Evolutionary conservation across 2,113 vertebrate species (phyloP).

Genomic region (Gobius niger): DNA sequence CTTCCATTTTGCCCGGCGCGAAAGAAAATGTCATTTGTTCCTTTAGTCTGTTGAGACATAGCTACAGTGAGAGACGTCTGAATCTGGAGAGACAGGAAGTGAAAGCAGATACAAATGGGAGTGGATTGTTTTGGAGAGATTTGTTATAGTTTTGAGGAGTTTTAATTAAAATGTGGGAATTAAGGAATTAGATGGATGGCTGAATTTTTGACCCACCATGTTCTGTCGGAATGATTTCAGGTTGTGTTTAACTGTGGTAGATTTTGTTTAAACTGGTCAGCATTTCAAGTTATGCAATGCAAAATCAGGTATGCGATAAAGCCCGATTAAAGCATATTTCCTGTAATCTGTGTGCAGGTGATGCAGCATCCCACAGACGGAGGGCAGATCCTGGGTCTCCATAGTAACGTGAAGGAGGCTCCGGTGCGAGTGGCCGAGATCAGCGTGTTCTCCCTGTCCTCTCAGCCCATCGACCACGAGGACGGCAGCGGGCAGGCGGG

Average conservation of each 20-base stretch:
- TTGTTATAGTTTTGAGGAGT: background rate
- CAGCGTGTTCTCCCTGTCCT: constrained; percentile 80
- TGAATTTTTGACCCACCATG: too few species aligned
- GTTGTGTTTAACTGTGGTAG: too few species aligned
- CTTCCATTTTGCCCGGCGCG: constrained; percentile 20
- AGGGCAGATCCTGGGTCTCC: constrained; percentile 79
- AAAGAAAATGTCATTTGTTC: constrained; percentile 26
- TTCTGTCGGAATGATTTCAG: too few species aligned
- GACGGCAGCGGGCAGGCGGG: constrained; percentile 70
- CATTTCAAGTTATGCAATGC: background rate
- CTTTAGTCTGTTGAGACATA: constrained; percentile 4
- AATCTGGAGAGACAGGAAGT: constrained; percentile 15
- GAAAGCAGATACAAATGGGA: background rate
- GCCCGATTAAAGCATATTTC: too few species aligned
- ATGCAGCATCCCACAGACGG: constrained; percentile 81
- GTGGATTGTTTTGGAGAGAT: background rate
- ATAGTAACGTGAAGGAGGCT: constrained; percentile 80
- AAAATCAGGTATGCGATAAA: too few species aligned
- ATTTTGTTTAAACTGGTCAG: too few species aligned
- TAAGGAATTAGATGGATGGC: too few species aligned
- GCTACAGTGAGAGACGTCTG: background rate
- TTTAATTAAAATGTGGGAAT: background rate
- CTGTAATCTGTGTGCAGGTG: constrained; percentile 65
- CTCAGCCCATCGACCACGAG: constrained; percentile 82
- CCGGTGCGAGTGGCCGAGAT: constrained; percentile 80